Conservation (phyloP, 2,113 vertebrate species). For the Calidris pygmaea region DNA sequence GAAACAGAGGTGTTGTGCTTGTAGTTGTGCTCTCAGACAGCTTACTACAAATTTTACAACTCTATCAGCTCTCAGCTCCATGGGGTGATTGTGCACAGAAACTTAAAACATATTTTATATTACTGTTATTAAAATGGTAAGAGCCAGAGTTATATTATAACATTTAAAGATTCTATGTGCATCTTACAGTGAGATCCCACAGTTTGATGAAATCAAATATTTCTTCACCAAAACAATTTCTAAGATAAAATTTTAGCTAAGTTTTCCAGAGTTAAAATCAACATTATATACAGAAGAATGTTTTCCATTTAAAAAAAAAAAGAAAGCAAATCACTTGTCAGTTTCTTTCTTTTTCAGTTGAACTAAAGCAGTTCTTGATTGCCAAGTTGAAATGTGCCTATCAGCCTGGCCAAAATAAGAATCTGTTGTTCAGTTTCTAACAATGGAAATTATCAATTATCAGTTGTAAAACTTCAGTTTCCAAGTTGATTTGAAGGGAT, state of each 20-base stretch:
- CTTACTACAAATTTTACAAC: neutral
- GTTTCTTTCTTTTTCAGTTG: neutral
- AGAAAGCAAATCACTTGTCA: neutral
- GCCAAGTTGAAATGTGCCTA: neutral
- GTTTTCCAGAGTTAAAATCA: neutral
- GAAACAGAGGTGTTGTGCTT: neutral
- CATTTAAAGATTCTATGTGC: rapidly evolving
- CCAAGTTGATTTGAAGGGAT: neutral
- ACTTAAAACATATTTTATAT: neutral
- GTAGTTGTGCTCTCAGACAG: neutral
- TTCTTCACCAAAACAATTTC: neutral
- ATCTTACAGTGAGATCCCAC: neutral
- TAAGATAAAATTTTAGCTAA: neutral
- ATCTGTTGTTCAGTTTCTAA: neutral
- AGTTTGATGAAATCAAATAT: neutral
- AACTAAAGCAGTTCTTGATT: neutral
- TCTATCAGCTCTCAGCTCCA: neutral
- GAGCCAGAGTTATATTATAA: neutral
- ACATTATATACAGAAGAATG: neutral
- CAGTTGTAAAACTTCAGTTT: neutral
- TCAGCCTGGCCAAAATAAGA: neutral
- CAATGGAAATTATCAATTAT: neutral
- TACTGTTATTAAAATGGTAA: neutral
- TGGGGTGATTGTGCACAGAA: neutral
- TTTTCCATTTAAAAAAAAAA: neutral